These are phyloP conservation scores for Metellina segmentata DNA, from an alignment of 2,888 invertebrate genomes.

Conservation along the genomic window DNA sequence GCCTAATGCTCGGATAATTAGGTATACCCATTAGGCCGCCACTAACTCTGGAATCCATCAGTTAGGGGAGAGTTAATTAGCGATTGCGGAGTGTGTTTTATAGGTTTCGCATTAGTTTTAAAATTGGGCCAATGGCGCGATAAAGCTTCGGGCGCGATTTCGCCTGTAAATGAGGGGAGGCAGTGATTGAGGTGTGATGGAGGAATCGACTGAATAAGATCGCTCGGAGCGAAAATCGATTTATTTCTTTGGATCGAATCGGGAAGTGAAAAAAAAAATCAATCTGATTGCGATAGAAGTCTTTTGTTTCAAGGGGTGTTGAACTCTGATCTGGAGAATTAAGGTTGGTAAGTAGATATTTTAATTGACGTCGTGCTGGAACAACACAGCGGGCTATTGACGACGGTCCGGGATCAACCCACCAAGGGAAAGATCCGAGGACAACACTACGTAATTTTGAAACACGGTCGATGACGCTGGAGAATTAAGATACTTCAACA, in stretches of 20 bases:
- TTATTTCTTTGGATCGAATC: not conserved
- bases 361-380: too few relatives aligned
- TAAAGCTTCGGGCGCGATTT: not conserved
- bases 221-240: not conserved
- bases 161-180: not conserved
- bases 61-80: slow-evolving; percentile 46
- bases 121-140: not conserved
- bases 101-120: slow-evolving; percentile 59
- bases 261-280: not conserved
- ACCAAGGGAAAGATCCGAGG: too few relatives aligned
- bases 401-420: too few relatives aligned
- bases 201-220: not conserved
- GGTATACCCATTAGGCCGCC: slow-evolving; percentile 48
- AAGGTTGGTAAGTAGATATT: too few relatives aligned
- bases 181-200: not conserved
- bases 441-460: too few relatives aligned
- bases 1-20: slow-evolving; percentile 40
- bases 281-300: not conserved
- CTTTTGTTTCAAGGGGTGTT: not conserved
- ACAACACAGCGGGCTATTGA: too few relatives aligned
- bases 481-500: too few relatives aligned
- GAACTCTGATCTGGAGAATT: not conserved
- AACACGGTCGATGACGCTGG: too few relatives aligned
- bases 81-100: slow-evolving; percentile 32
- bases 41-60: slow-evolving; percentile 26